Base-by-base conservation (phyloP, 2,797 vertebrate species). In the Botia kubotai region DNA sequence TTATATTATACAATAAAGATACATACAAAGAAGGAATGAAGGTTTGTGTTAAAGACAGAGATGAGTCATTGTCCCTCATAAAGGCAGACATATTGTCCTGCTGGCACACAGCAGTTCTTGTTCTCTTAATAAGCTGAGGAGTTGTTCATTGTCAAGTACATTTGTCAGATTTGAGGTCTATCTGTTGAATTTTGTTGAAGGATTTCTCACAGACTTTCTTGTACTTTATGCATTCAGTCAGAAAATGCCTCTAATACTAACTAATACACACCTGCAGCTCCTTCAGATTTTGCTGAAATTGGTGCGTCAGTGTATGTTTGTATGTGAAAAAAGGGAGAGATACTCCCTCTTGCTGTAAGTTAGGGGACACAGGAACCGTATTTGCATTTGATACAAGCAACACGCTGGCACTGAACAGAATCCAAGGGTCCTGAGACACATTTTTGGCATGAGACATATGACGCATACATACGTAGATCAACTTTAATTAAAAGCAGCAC, bases 181-280 rank as follows among this genome's bases (percentile, higher is more conserved):
- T 46, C 76, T 60, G 16, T 62, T 78, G 6, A 21, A 57, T 72
- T 71, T 33, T n/a, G 26, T 17, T 79, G 55, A 78, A 70, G 36
- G 39, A 70, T 68, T 79, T 79, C 72, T 72, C 29, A 71, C 55
- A 79, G 43, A 71, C 77, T 33, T 72, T 19, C 66, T 78, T 55
- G 36, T 55, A 43, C 48, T 3, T 72, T 43, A 39, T 48, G 46
- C 69, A 65, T 79, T 63, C 19, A 72, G 46, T 72, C 68, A 79
- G 23, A 58, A 71, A 65, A 62, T 79, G 46, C 36, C 60, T 72
- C 29, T 53, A 26, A 26, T 26, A 26, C 46, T 55, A 70, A 57
- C 58, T 6, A 19, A 36, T 19, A 65, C 60, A 79, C 77, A 79
- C 69, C 77, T 79, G 68, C 77, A 29, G 21, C 19, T 72, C 69